Percentiles rank a stretch among this genome's conserved stretches.
These are phyloP conservation scores for Pongo abelii DNA, from an alignment of 2,113 vertebrate species.

Conservation along the genomic window DNA sequence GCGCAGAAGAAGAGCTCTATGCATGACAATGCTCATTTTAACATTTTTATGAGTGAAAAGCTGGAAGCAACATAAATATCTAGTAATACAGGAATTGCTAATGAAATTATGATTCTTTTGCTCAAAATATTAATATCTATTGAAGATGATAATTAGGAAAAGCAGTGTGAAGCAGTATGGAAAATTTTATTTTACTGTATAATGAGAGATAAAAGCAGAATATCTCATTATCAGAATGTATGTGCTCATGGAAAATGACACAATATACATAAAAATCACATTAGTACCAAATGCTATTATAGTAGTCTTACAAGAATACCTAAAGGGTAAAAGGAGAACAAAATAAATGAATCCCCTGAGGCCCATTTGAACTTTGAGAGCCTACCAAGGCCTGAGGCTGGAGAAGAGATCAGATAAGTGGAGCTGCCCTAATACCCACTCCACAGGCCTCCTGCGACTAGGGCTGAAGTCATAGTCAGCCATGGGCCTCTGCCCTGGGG, in stretches of 20 bases:
- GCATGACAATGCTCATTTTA: background rate
- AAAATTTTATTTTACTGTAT: background rate
- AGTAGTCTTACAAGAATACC: background rate
- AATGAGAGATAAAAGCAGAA: background rate
- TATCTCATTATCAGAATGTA: background rate
- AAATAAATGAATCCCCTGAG: too few relatives aligned
- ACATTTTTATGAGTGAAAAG: background rate
- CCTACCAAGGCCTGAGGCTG: background rate
- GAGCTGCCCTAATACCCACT: background rate
- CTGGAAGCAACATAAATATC: background rate
- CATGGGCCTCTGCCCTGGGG: too few relatives aligned
- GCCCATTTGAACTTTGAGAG: background rate
- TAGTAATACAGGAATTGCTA: background rate
- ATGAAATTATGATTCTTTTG: background rate
- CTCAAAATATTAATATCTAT: background rate
- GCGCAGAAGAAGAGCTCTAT: too few relatives aligned
- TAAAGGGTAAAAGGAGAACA: background rate
- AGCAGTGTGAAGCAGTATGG: background rate
- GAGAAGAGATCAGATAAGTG: background rate
- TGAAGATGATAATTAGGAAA: slow-evolving; percentile 10
- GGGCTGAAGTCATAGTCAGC: background rate
- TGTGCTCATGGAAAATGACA: background rate
- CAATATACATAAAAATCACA: background rate
- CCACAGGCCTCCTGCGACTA: background rate
- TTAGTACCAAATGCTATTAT: background rate